These are phyloP conservation scores for Tetropium fuscum DNA, from an alignment of 2,888 invertebrate genomes.

Conservation along the genomic window DNA sequence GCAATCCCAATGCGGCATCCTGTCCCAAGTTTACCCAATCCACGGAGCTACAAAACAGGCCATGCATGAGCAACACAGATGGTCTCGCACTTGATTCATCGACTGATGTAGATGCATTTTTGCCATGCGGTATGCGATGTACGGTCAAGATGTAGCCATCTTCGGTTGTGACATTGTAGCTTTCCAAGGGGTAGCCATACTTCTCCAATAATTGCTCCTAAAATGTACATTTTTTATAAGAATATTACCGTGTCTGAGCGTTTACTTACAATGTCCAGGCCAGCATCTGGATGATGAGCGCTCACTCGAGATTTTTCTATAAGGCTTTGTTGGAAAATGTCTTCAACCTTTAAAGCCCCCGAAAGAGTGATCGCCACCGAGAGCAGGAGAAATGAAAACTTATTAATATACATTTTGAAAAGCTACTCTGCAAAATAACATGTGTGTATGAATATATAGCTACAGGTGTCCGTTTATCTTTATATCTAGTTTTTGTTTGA, in stretches of 20 bases:
- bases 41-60: constrained; percentile 37
- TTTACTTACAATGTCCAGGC: constrained; percentile 17
- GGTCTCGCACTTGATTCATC: constrained; percentile 2
- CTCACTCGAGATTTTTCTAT: background rate
- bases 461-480: background rate
- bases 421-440: background rate
- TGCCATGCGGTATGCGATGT: constrained; percentile 44
- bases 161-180: constrained; percentile 42
- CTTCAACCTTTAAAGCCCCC: background rate
- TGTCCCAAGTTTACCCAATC: constrained; percentile 43
- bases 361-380: background rate
- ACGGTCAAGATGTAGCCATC: constrained; percentile 47
- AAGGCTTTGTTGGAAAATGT: constrained; percentile 5
- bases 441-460: too few relatives aligned
- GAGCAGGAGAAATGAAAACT: background rate
- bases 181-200: constrained; percentile 43
- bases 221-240: too few relatives aligned
- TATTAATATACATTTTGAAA: constrained; percentile 11
- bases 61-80: constrained; percentile 41
- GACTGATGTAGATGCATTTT: constrained; percentile 2
- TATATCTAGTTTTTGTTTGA: background rate
- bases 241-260: too few relatives aligned
- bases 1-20: constrained; percentile 33
- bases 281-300: constrained; percentile 4
- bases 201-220: constrained; percentile 22